Percentiles rank a stretch among this genome's conserved stretches.
Evolutionary conservation across 2,888 invertebrate species (phyloP).

Genomic region (Drosophila longiperda): DNA sequence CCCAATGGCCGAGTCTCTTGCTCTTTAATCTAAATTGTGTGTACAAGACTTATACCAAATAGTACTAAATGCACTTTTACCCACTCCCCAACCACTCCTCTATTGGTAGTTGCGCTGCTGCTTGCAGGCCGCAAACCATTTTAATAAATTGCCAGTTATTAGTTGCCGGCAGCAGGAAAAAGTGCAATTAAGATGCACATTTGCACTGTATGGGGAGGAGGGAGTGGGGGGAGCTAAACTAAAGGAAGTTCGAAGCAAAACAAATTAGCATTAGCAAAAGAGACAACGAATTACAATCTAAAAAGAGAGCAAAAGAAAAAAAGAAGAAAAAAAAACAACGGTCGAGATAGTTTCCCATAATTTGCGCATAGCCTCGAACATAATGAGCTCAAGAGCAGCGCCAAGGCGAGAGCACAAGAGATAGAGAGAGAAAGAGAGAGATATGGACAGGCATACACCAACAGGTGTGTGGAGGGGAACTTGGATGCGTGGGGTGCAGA

Average conservation of each 20-base stretch:
- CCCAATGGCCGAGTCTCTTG: constrained; percentile 49
- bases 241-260: constrained; percentile 60
- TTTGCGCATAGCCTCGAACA: constrained; percentile 61
- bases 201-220: constrained; percentile 26
- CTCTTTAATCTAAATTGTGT: constrained; percentile 60
- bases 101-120: neutral
- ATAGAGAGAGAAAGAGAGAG: neutral
- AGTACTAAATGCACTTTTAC: constrained; percentile 30
- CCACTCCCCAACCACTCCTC: neutral
- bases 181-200: constrained; percentile 77
- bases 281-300: constrained; percentile 27
- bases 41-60: constrained; percentile 57
- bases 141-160: constrained; percentile 77
- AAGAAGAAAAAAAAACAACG: constrained; percentile 11
- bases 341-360: constrained; percentile 74
- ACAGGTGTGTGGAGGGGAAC: constrained; percentile 12
- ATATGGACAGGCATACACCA: neutral
- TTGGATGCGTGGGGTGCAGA: constrained; percentile 13
- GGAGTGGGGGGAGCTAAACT: neutral
- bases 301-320: constrained; percentile 46
- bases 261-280: constrained; percentile 69
- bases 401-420: constrained; percentile 5
- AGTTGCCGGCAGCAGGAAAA: constrained; percentile 70
- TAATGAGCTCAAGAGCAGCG: constrained; percentile 63
- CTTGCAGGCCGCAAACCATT: constrained; percentile 69